Evolutionary conservation across 2,113 vertebrate genomes (phyloP), one percentile per base, ranked within the genome.

Genomic region (Eclectus roratus): DNA sequence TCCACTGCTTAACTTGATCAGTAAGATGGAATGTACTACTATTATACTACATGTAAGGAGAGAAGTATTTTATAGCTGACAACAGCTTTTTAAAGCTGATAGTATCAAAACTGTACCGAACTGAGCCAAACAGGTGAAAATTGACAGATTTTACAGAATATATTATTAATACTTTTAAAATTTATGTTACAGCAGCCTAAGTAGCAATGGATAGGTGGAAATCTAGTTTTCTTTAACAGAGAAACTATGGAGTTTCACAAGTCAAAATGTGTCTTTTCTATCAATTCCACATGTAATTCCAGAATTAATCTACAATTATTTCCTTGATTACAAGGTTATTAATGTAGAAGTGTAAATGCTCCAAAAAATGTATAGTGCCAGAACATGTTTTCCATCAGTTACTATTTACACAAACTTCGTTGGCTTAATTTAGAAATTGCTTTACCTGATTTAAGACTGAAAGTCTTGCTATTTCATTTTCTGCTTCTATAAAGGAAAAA

Each of bases 381-480:
- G 16, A 78, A 77, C 0, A 0, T 15, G 13, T 52, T 70, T 85
- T 66, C 28, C 17, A 63, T 37, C 56, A 71, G 18, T 66, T 58
- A 61, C 14, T 60, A 27, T 0, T n/a, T 7, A 29, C 77, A 39
- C 0, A 1, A 82, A 43, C 7, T 10, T 52, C 28, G 15, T 17
- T 69, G 46, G 28, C 43, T 78, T 66, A 37, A 82, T 52, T 93
- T 46, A 87, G 77, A 96, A 92, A 95, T 56, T 58, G 70, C 27
- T 91, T 98, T 98, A 98, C 99, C 98, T 98, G 98, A 87, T 96
- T 87, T 94, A 97, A 92, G 95, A 55, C 97, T 88, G 96, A 98
- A 88, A 99, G 96, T 94, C 97, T 98, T 96, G 96, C 94, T 35
- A 98, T 97, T 98, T 99, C 98, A 79, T 98, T 98, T 97, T 99